Percentiles rank a stretch among this genome's conserved stretches.
These are phyloP conservation scores for Trachymyrmex septentrionalis DNA, from an alignment of 1,140 invertebrate genomes.

Conservation along the genomic window DNA sequence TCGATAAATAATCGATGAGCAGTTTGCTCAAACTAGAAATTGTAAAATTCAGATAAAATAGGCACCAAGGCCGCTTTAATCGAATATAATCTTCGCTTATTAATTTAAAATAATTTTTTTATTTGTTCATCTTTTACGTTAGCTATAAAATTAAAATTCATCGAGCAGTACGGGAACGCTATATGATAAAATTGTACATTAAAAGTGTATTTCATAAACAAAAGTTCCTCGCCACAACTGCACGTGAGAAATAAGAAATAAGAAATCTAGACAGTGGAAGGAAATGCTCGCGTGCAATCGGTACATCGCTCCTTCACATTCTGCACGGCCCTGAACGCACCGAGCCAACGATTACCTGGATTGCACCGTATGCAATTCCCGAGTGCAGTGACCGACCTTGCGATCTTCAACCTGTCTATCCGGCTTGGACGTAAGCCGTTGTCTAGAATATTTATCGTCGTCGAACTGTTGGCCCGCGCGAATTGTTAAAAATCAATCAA, in stretches of 20 bases:
- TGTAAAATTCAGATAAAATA: too few species aligned
- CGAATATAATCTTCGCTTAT: too few species aligned
- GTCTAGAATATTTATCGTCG: constrained; percentile 72
- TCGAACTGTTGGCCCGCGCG: constrained; percentile 10
- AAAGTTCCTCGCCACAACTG: neutral
- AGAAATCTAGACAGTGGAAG: constrained; percentile 42
- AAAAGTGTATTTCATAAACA: constrained; percentile 10
- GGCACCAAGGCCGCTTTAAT: too few species aligned
- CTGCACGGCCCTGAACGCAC: constrained; percentile 30
- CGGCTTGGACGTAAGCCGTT: constrained; percentile 59
- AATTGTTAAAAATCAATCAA: constrained; percentile 13
- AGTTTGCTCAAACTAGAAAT: too few species aligned
- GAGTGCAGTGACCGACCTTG: constrained; percentile 79
- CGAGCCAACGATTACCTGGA: constrained; percentile 64
- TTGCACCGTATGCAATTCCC: constrained; percentile 61
- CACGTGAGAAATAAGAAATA: neutral
- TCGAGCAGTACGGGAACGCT: neutral
- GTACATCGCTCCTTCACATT: constrained; percentile 37
- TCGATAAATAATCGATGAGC: too few species aligned
- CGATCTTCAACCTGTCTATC: constrained; percentile 76
- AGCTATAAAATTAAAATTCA: neutral
- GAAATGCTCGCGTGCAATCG: constrained; percentile 61
- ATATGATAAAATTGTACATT: neutral
- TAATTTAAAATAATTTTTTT: neutral
- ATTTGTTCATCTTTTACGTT: neutral